These are phyloP conservation scores for Pseudanteris insignis DNA, from an alignment of 2,888 invertebrate species.

Conservation along the genomic window DNA sequence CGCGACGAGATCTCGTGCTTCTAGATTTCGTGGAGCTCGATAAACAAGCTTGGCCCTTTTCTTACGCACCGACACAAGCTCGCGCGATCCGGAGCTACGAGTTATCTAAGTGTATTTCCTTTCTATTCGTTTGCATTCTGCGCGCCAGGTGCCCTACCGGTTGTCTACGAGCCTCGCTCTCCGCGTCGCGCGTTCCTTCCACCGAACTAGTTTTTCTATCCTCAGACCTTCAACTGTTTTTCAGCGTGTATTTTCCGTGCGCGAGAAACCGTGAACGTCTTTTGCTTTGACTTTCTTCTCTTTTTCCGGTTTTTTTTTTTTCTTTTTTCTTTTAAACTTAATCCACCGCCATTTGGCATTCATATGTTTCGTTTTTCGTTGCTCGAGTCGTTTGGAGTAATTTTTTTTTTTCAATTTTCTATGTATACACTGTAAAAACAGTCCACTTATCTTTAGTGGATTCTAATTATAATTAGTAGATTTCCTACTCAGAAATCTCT, in stretches of 20 bases:
- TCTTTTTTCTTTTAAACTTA: too few relatives aligned
- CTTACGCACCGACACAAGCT: too few relatives aligned
- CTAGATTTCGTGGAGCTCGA: conserved; percentile 50
- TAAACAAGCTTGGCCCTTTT: conserved; percentile 41
- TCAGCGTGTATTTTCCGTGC: conserved; percentile 30
- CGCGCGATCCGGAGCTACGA: conserved; percentile 48
- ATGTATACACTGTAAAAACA: too few relatives aligned
- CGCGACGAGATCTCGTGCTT: conserved; percentile 54
- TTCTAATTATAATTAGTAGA: too few relatives aligned
- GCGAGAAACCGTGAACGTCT: conserved; percentile 39
- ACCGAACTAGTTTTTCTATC: conserved; percentile 51
- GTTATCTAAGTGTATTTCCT: conserved; percentile 59
- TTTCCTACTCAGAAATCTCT: too few relatives aligned
- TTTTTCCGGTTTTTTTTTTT: too few relatives aligned
- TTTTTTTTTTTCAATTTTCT: too few relatives aligned
- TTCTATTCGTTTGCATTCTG: conserved; percentile 51
- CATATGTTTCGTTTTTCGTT: too few relatives aligned
- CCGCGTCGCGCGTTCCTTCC: conserved; percentile 35
- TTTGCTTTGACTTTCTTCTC: too few relatives aligned
- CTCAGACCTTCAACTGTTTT: conserved; percentile 11
- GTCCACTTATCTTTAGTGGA: too few relatives aligned
- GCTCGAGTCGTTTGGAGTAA: too few relatives aligned
- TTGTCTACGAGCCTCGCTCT: conserved; percentile 24
- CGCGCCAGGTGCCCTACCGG: conserved; percentile 43
- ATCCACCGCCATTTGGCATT: too few relatives aligned